These are phyloP conservation scores for Chrysopa pallens DNA, from an alignment of 1,140 invertebrate genomes.

Conservation along the genomic window DNA sequence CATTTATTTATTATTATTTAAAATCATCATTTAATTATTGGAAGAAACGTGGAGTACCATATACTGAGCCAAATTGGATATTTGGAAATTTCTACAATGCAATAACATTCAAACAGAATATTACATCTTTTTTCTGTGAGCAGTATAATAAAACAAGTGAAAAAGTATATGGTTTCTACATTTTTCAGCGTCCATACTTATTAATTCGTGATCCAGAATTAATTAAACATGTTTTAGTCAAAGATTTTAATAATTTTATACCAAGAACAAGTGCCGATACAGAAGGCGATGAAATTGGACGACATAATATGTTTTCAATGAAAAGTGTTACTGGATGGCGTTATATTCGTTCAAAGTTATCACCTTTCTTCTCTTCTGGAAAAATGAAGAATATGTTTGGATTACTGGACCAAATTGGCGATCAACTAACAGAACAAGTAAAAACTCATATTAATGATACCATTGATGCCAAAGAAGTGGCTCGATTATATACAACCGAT, in stretches of 20 bases:
- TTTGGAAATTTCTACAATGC: constrained; percentile 17
- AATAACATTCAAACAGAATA: constrained; percentile 8
- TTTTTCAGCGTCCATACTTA: constrained; percentile 14
- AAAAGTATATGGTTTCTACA: constrained; percentile 18
- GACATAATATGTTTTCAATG: constrained; percentile 14
- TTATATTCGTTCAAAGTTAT: constrained; percentile 18
- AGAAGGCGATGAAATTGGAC: constrained; percentile 25
- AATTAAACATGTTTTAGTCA: constrained; percentile 30
- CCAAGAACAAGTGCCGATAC: constrained; percentile 26
- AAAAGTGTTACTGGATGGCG: constrained; percentile 18
- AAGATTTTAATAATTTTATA: constrained; percentile 36
- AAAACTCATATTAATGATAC: constrained; percentile 6
- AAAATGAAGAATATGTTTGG: constrained; percentile 24
- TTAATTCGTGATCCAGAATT: constrained; percentile 29
- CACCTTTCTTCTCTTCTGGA: constrained; percentile 20
- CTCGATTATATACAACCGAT: constrained; percentile 32
- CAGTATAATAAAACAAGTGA: constrained; percentile 12
- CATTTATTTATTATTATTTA: constrained; percentile 7
- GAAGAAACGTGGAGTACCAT: constrained; percentile 21
- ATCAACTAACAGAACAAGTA: constrained; percentile 7
- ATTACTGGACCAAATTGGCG: constrained; percentile 15
- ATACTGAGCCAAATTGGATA: constrained; percentile 13
- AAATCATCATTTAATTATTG: constrained; percentile 22
- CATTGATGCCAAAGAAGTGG: constrained; percentile 25
- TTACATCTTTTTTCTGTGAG: constrained; percentile 8